These are phyloP conservation scores for Ennomos erosarius DNA, from an alignment of 2,888 invertebrate species.

Conservation along the genomic window DNA sequence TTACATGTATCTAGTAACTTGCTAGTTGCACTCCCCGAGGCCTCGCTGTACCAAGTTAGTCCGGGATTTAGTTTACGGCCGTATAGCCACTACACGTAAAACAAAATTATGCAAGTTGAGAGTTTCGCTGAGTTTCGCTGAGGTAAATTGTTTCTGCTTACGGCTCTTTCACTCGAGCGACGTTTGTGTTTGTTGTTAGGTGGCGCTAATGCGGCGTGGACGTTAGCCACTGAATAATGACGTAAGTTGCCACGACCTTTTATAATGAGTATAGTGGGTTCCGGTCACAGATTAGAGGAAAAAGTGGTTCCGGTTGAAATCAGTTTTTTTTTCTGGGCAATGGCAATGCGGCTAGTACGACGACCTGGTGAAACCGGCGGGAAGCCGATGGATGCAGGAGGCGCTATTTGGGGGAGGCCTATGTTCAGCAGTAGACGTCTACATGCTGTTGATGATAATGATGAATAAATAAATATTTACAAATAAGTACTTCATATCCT, in stretches of 20 bases:
- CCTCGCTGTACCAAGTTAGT: slow-evolving; percentile 13
- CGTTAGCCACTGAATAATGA: not conserved
- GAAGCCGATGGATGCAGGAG: too few relatives aligned
- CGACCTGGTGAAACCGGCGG: too few relatives aligned
- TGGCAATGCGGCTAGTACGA: too few relatives aligned
- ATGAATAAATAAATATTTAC: too few relatives aligned
- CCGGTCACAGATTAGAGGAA: too few relatives aligned
- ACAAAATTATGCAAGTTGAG: slow-evolving; percentile 28
- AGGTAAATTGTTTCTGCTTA: slow-evolving; percentile 24
- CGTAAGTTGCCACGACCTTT: not conserved
- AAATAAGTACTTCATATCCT: too few relatives aligned
- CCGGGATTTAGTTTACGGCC: slow-evolving; percentile 17
- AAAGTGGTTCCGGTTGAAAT: too few relatives aligned
- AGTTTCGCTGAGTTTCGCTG: slow-evolving; percentile 10
- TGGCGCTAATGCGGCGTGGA: not conserved
- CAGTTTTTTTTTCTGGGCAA: too few relatives aligned
- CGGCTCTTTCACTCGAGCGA: not conserved
- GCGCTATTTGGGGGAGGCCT: too few relatives aligned
- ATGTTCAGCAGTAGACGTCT: too few relatives aligned
- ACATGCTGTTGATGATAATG: too few relatives aligned
- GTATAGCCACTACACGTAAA: slow-evolving; percentile 13
- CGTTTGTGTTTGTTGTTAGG: slow-evolving; percentile 13
- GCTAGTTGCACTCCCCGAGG: slow-evolving; percentile 18
- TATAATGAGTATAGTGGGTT: too few relatives aligned
- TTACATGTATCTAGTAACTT: not conserved